phyloP scores from a whole-genome alignment of 2,888 invertebrate genomes.

The Scaptomyza parva region DNA sequence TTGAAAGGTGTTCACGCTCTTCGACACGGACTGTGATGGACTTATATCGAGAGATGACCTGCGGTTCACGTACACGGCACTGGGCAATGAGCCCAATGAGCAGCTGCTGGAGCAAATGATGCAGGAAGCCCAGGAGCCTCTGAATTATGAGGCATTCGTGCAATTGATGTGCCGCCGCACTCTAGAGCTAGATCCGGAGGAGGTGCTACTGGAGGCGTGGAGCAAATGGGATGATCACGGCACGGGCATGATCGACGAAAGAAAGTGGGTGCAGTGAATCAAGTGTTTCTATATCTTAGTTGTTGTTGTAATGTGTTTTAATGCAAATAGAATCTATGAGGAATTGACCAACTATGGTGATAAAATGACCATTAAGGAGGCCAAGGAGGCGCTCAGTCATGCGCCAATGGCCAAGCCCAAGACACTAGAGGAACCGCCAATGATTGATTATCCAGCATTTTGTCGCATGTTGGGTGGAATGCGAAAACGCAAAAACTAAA shows the following conservation, averaged over 20 bases:
- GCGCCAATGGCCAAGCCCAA: slow-evolving; percentile 87
- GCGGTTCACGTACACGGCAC: slow-evolving; percentile 87
- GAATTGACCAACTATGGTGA: slow-evolving; percentile 89
- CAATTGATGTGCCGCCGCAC: slow-evolving; percentile 87
- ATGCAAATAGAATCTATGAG: slow-evolving; percentile 86
- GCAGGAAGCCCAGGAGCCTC: slow-evolving; percentile 87
- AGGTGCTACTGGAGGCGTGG: slow-evolving; percentile 87
- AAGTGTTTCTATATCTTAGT: no score
- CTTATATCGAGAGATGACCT: slow-evolving; percentile 88
- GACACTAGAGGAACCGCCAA: slow-evolving; percentile 85
- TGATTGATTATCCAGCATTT: slow-evolving; percentile 88
- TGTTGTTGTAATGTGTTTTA: background rate
- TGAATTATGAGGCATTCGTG: slow-evolving; percentile 88
- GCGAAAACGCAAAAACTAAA: slow-evolving; percentile 84
- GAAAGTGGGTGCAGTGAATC: slow-evolving; percentile 85
- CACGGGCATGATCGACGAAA: slow-evolving; percentile 88
- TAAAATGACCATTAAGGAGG: slow-evolving; percentile 87
- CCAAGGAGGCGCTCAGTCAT: slow-evolving; percentile 87
- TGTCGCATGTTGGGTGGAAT: slow-evolving; percentile 87
- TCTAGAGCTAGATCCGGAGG: slow-evolving; percentile 88
- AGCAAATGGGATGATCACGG: slow-evolving; percentile 88
- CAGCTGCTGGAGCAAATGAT: slow-evolving; percentile 87
- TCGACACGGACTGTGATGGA: slow-evolving; percentile 89
- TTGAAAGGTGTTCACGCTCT: slow-evolving; percentile 87
- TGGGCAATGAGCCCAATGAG: slow-evolving; percentile 87